Percentiles rank a stretch among this genome's conserved stretches.
Evolutionary conservation across 1,140 invertebrate genomes (phyloP).

Genomic region (Thalassaphorura encarpata): DNA sequence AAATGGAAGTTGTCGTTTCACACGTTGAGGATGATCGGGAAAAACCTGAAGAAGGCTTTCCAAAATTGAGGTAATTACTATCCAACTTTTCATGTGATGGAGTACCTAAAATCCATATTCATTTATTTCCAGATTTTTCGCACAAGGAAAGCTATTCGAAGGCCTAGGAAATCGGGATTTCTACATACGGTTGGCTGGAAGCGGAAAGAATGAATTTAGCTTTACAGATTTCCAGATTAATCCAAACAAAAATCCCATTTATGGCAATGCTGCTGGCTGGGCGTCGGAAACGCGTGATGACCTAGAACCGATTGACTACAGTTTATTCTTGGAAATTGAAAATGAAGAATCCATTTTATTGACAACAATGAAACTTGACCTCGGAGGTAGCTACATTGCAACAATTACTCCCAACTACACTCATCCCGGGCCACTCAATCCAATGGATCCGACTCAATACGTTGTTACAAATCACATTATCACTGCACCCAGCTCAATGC

Average conservation of each 20-base stretch:
- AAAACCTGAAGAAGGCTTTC: slow-evolving; percentile 1
- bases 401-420: slow-evolving; percentile 2
- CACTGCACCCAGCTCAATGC: slow-evolving; percentile 24
- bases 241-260: too few relatives aligned
- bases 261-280: too few relatives aligned
- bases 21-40: neutral
- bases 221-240: too few relatives aligned
- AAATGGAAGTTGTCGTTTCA: neutral
- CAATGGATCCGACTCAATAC: neutral
- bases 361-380: neutral
- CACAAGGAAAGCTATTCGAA: too few relatives aligned
- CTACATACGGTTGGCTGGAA: too few relatives aligned
- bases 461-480: neutral
- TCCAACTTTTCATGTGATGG: neutral
- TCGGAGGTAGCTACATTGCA: slow-evolving; percentile 9
- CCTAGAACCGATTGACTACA: neutral
- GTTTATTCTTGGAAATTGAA: neutral
- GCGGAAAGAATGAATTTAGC: too few relatives aligned
- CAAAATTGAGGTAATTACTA: slow-evolving; percentile 2
- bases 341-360: neutral
- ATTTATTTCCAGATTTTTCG: too few relatives aligned
- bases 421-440: neutral
- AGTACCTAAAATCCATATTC: too few relatives aligned
- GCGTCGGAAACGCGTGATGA: too few relatives aligned
- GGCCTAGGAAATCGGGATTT: too few relatives aligned